Conservation (phyloP, 2,888 invertebrate genomes). For the Orthosia gothica region DNA sequence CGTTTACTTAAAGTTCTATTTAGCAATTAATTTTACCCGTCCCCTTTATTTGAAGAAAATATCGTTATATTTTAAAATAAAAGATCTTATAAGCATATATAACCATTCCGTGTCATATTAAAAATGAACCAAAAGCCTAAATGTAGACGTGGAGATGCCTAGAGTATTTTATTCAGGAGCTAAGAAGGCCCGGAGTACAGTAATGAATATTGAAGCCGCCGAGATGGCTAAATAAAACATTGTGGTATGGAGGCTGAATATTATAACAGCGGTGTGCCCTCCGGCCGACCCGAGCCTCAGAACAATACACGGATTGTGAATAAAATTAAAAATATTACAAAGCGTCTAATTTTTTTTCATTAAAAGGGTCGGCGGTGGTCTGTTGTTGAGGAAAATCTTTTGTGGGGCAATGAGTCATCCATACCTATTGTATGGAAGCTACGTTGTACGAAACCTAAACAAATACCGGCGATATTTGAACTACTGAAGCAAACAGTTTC, state of each 20-base stretch:
- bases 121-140: conserved; percentile 49
- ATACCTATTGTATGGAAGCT: no score
- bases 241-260: conserved; percentile 79
- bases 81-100: not conserved
- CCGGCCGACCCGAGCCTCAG: conserved; percentile 74
- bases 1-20: conserved; percentile 25
- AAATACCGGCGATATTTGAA: conserved; percentile 59
- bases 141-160: conserved; percentile 55
- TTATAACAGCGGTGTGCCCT: conserved; percentile 76
- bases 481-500: conserved; percentile 44
- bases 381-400: no score
- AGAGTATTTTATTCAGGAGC: conserved; percentile 77
- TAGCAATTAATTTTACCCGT: not conserved
- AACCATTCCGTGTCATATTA: conserved; percentile 36
- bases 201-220: conserved; percentile 83
- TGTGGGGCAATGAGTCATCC: no score
- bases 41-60: no score
- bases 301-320: conserved; percentile 83
- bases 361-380: no score
- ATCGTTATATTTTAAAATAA: not conserved
- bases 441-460: no score
- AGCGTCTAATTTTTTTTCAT: no score
- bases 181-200: conserved; percentile 72
- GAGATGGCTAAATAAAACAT: conserved; percentile 84
- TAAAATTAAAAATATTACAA: conserved; percentile 83